phyloP scores from a whole-genome alignment of 2,113 vertebrate genomes.

The Microcebus jonahi region DNA sequence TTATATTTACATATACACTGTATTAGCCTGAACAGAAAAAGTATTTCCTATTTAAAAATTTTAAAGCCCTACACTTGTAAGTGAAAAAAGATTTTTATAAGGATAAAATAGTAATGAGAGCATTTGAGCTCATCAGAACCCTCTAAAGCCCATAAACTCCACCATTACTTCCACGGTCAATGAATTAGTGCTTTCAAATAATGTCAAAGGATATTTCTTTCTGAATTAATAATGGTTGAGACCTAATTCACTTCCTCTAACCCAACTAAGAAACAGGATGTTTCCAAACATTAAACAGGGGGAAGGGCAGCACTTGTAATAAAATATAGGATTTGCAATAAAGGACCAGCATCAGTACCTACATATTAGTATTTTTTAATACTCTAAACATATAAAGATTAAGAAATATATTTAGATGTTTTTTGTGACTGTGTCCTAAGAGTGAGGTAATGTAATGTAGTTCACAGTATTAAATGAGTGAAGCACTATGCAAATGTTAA shows the following conservation, averaged over 20 bases:
- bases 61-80: not conserved
- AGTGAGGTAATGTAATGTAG: not conserved
- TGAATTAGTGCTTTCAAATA: not conserved
- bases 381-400: not conserved
- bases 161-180: not conserved
- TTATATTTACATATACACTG: not conserved
- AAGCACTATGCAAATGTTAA: not conserved
- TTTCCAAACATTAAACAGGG: not conserved
- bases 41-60: slow-evolving; percentile 9
- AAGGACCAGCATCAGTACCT: not conserved
- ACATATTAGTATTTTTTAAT: not conserved
- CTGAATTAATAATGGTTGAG: slow-evolving; percentile 6
- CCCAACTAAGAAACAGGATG: not conserved
- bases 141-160: not conserved
- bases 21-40: not conserved
- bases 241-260: slow-evolving; percentile 19
- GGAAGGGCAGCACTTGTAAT: not conserved
- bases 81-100: not conserved
- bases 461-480: slow-evolving; percentile 22
- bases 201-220: slow-evolving; percentile 7
- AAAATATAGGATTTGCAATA: not conserved
- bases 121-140: not conserved
- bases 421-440: slow-evolving; percentile 1
- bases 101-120: not conserved
- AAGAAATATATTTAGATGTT: not conserved